Evolutionary conservation across 2,113 vertebrate species (phyloP).

Genomic region (Fulmarus glacialis): DNA sequence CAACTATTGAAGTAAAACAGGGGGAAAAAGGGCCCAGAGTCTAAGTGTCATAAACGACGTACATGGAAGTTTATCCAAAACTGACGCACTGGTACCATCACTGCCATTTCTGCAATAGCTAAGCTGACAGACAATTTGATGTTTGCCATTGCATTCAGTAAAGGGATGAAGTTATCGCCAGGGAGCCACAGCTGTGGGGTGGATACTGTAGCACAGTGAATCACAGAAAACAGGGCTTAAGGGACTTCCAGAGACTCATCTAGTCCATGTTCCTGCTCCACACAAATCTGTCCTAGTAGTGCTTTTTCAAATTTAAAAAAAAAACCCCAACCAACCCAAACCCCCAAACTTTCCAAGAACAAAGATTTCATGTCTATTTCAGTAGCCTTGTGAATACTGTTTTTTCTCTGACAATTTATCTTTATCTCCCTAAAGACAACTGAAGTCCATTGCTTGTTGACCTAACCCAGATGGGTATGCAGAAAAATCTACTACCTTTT

Average conservation of each 20-base stretch:
- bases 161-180: not conserved
- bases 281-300: not conserved
- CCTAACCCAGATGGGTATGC: slow-evolving; percentile 35
- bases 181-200: not conserved
- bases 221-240: not conserved
- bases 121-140: not conserved
- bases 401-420: not conserved
- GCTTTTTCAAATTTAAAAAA: not conserved
- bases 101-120: not conserved
- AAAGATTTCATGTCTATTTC: not conserved
- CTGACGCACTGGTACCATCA: not conserved
- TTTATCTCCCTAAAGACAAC: not conserved
- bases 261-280: not conserved
- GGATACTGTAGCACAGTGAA: not conserved
- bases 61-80: not conserved
- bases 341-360: not conserved
- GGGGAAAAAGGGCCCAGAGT: accelerated
- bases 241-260: not conserved
- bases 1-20: not conserved
- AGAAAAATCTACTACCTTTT: slow-evolving; percentile 10
- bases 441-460: slow-evolving; percentile 30
- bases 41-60: not conserved
- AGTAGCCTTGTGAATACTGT: not conserved
- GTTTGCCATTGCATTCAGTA: not conserved
- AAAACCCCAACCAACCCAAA: not conserved